These are phyloP conservation scores for Bombyx mandarina DNA, from an alignment of 1,140 invertebrate species.

Conservation along the genomic window DNA sequence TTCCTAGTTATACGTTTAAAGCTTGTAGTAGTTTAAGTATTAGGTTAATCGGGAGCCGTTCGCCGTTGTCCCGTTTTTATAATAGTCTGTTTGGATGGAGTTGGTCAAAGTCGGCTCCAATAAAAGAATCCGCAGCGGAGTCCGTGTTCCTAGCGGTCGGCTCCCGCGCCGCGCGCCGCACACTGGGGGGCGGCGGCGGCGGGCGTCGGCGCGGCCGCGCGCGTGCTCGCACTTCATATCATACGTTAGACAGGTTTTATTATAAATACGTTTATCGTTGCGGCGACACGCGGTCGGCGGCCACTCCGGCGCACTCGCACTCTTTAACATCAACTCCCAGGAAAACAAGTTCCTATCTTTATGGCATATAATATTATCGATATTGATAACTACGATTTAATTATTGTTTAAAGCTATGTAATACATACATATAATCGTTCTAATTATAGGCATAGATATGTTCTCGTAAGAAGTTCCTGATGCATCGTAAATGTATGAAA, in stretches of 20 bases:
- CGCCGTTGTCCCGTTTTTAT: slow-evolving; percentile 29
- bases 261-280: slow-evolving; percentile 64
- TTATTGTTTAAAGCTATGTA: slow-evolving; percentile 73
- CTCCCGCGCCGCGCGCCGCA: slow-evolving; percentile 52
- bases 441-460: slow-evolving; percentile 72
- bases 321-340: slow-evolving; percentile 71
- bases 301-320: slow-evolving; percentile 40
- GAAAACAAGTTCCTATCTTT: slow-evolving; percentile 79
- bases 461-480: slow-evolving; percentile 73
- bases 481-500: slow-evolving; percentile 69
- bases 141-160: slow-evolving; percentile 14
- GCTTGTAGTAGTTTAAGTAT: slow-evolving; percentile 63
- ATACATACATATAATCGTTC: slow-evolving; percentile 73
- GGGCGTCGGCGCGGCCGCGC: slow-evolving; percentile 39
- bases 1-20: slow-evolving; percentile 67
- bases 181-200: slow-evolving; percentile 66
- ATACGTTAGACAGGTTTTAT: slow-evolving; percentile 70
- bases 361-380: slow-evolving; percentile 74
- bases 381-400: slow-evolving; percentile 73
- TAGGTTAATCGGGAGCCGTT: slow-evolving; percentile 54
- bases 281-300: slow-evolving; percentile 46
- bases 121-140: slow-evolving; percentile 5
- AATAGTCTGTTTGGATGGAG: slow-evolving; percentile 10
- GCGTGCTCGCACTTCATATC: slow-evolving; percentile 59
- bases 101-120: slow-evolving; percentile 1